Conservation (phyloP, 2,113 vertebrate species). For the Petromus typicus region DNA sequence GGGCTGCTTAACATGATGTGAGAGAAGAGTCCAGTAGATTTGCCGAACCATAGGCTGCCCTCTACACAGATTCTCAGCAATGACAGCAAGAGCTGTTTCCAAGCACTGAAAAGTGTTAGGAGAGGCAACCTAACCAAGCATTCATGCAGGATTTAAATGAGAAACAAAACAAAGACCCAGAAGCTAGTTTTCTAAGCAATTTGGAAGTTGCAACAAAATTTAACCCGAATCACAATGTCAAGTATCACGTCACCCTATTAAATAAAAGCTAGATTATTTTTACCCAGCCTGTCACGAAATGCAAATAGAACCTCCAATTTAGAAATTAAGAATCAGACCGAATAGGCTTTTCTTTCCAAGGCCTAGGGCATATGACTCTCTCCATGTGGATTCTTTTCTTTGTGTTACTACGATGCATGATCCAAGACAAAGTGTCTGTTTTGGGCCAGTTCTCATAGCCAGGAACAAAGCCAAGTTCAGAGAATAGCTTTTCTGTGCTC, state of each 20-base stretch:
- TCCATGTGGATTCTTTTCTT: not conserved
- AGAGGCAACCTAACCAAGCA: not conserved
- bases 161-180: not conserved
- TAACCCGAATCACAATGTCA: not conserved
- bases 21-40: not conserved
- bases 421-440: not conserved
- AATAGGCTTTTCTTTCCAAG: not conserved
- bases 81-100: not conserved
- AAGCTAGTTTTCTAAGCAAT: not conserved
- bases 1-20: not conserved
- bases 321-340: constrained; percentile 22
- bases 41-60: accelerated
- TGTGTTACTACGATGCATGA: not conserved
- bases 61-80: not conserved
- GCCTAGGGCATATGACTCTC: not conserved
- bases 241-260: not conserved
- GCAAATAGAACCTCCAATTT: constrained; percentile 11
- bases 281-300: not conserved
- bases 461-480: not conserved
- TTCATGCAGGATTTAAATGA: not conserved
- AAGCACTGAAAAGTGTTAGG: not conserved
- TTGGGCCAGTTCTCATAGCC: not conserved
- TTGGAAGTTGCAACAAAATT: constrained; percentile 26
- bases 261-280: not conserved
- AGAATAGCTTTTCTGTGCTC: not conserved